Base-by-base conservation (phyloP, 2,888 invertebrate species). In the Drosophila borealis region DNA sequence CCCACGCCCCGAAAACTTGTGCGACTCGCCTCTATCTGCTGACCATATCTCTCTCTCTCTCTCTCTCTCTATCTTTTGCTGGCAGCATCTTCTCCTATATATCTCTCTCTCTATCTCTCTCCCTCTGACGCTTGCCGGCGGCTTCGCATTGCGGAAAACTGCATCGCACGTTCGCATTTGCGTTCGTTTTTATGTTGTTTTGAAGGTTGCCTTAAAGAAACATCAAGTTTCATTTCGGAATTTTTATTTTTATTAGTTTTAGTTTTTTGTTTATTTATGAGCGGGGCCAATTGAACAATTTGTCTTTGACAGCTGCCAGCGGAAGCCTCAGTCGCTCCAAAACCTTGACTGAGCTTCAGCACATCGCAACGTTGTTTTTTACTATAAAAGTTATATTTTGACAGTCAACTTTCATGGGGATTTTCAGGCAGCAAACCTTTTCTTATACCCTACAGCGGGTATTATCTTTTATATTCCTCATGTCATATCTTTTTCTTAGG, bases 131-230 rank as follows among this genome's bases (percentile, higher is more conserved):
- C 46, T 65, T 56, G 66, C 68, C 80, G 76, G 11, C 72, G 76
- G 70, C 79, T 33, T 70, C 70, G 45, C 82, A 85, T 83, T 88
- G 83, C 83, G 83, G 83, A 83, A 83, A 83, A 88, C 66, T 84
- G 88, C 83, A 85, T 68, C 65, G 76, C 88, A 88, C 88, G 88
- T 89, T 84, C 77, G 69, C 67, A 67, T 53, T 19, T 33, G 39
- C 39, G 37, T 69, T 83, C 68, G 74, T 75, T 78, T 65, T 73
- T 44, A 13, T 61, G 48, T 66, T 42, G 64, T 67, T 77, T 76
- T 86, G 81, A 88, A 83, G 88, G 84, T 88, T 81, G 79, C 64
- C 68, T 65, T 42, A 13, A 48, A 66, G 64, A 69, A 78, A 78
- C 78, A 73, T 80, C 55, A 51, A 61, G 73, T 80, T 76, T 68